Base-by-base conservation (phyloP, 2,888 invertebrate genomes). In the Acleris emargana region DNA sequence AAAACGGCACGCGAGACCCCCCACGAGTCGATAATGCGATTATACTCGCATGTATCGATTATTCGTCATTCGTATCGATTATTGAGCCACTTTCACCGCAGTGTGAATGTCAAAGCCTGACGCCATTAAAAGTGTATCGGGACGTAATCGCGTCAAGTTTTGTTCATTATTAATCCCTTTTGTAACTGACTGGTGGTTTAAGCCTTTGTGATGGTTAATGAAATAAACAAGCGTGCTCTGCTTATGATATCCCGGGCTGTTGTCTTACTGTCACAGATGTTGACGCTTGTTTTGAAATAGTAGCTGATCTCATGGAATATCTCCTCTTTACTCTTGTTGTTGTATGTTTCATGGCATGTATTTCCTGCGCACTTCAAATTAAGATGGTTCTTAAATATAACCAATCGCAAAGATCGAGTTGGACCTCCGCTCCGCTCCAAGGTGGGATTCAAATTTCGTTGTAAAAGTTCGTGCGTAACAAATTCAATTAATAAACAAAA, bases 1-100 rank as follows among this genome's bases (percentile, higher is more conserved):
- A 52, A 62, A 68, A 74, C 71, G 74, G 76, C 77, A 74, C 75
- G 74, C 71, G 77, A 72, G 89, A 86, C 87, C 88, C 83, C 88
- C 89, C 87, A 82, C 75, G 81, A 76, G 69, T 72, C 76, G 79
- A 77, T 89, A 89, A 89, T 88, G 79, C 87, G 87, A 87, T 89
- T 86, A 88, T 78, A 74, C 73, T 78, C 75, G 74, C 78, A 83
- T 79, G 81, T 80, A 84, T 88, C 85, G 86, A 83, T 84, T 84
- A 83, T 66, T 61, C 61, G 61, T 81, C 77, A 74, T 72, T 78
- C 80, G 78, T 82, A 81, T 82, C 83, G 79, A 76, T 73, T 78
- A 84, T 86, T 83, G 86, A 86, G 81, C 81, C 79, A 87, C 91
- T 92, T 91, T 92, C 90, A 88, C 91, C 83, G 77, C 58, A 76